Evolutionary conservation across 2,888 invertebrate genomes (phyloP), one percentile per base, ranked within the genome.

Genomic region (Aphrophora alni): DNA sequence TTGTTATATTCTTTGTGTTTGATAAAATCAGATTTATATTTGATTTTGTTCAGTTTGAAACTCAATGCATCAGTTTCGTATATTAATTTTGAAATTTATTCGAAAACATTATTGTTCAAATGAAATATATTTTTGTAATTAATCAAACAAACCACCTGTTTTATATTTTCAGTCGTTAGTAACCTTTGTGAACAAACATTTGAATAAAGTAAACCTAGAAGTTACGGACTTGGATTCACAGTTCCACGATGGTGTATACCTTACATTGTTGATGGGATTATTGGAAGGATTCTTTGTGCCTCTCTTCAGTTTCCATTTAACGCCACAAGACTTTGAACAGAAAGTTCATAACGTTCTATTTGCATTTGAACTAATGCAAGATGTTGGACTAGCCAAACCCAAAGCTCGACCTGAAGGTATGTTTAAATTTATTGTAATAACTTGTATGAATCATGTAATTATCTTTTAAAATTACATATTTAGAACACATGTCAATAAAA

Each of bases 271-370:
- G 82, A 97, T 99, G 94, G 99, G 99, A 0, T 90, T 99, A 12
- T 90, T 99, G 14, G 99, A 99, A 88, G 98, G 97, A 21, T 99
- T 99, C 89, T 99, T 99, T 88, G 98, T 99, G 26, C 99, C 99
- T 2, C 90, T 99, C 59, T 95, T 97, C 87, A 95, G 95, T 87
- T 99, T 98, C 88, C 94, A 97, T 87, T 91, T 98, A 83, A 98
- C 98, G 0, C 98, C 98, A 1, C 95, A 95, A 86, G 95, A 95
- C 86, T 94, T 94, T 85, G 96, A 97, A 81, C 96, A 97, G 86
- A 97, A 97, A 90, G 95, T 99, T 0, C 98, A 97, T 87, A 99
- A 99, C 90, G 98, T 99, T 0, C 91, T 93, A 0, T 98, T 99
- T 88, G 96, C 99, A 0, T 99, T 98, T 89, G 98, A 98, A 86